Conservation (phyloP, 2,797 vertebrate genomes). For the Orestias chungarensis region DNA sequence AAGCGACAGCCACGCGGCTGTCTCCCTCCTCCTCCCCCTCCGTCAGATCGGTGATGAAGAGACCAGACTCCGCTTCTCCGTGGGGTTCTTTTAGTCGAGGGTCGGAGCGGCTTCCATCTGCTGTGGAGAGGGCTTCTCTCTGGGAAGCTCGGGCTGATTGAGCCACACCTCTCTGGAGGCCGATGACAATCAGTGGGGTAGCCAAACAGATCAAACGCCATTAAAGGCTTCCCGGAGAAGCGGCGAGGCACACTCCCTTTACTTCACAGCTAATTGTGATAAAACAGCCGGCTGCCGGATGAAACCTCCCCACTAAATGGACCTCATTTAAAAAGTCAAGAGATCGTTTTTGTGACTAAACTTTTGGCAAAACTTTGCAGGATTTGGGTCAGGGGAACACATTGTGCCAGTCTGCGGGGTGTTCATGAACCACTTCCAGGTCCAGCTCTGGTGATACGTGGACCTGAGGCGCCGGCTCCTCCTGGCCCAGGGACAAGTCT, state of each 20-base stretch:
- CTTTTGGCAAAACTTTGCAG: not conserved
- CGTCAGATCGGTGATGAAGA: not conserved
- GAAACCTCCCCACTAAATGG: not conserved
- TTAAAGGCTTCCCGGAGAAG: constrained; percentile 50
- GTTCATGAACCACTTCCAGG: constrained; percentile 90
- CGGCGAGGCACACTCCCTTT: constrained; percentile 46
- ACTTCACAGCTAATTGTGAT: constrained; percentile 42
- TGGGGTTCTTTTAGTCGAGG: constrained; percentile 8
- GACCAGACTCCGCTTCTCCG: not conserved
- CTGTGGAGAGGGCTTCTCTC: constrained; percentile 6
- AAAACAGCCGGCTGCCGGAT: constrained; percentile 6
- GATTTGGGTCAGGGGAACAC: constrained; percentile 83
- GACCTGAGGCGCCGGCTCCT: constrained; percentile 75
- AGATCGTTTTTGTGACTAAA: constrained; percentile 6
- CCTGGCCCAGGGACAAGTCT: constrained; percentile 77
- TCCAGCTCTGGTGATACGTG: constrained; percentile 84
- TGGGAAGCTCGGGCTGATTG: constrained; percentile 29
- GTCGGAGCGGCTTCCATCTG: constrained; percentile 15
- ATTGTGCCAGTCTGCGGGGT: constrained; percentile 89
- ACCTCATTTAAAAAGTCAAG: constrained; percentile 13
- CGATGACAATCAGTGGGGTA: constrained; percentile 42
- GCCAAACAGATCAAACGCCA: constrained; percentile 47
- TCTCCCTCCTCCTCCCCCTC: constrained; percentile 4
- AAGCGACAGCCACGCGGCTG: constrained; percentile 19
- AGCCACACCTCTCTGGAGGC: constrained; percentile 43